Conservation (phyloP, 2,797 vertebrate genomes). For the Oophaga sylvatica region DNA sequence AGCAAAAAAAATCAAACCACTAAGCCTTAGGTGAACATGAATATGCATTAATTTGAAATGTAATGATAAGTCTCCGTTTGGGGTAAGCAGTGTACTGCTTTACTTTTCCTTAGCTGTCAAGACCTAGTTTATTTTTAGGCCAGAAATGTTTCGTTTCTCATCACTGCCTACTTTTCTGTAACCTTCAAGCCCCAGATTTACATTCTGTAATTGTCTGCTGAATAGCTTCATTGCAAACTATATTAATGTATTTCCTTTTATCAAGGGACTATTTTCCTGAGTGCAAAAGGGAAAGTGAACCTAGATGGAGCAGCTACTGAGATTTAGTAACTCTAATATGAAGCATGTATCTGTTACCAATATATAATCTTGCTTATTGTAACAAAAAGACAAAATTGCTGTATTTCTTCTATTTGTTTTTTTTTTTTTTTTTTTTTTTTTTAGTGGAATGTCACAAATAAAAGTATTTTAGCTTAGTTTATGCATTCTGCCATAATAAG, state of each 20-base stretch:
- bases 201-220: not conserved
- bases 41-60: slow-evolving; percentile 6
- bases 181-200: slow-evolving; percentile 12
- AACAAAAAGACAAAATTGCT: too few relatives aligned
- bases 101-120: not conserved
- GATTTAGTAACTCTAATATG: not conserved
- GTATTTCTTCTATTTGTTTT: too few relatives aligned
- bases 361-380: not conserved
- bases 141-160: not conserved
- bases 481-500: too few relatives aligned
- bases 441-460: not conserved
- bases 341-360: not conserved
- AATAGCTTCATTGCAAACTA: not conserved
- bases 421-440: not conserved
- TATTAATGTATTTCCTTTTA: slow-evolving; percentile 16
- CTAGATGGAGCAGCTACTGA: not conserved
- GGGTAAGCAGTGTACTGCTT: not conserved
- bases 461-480: not conserved
- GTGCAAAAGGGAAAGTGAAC: not conserved
- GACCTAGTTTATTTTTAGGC: slow-evolving; percentile 6
- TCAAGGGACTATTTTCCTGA: not conserved
- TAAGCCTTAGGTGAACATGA: not conserved
- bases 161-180: not conserved
- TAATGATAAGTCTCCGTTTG: not conserved
- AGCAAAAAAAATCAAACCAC: not conserved